Conservation (phyloP, 2,113 vertebrate species). For the Cercocebus atys region DNA sequence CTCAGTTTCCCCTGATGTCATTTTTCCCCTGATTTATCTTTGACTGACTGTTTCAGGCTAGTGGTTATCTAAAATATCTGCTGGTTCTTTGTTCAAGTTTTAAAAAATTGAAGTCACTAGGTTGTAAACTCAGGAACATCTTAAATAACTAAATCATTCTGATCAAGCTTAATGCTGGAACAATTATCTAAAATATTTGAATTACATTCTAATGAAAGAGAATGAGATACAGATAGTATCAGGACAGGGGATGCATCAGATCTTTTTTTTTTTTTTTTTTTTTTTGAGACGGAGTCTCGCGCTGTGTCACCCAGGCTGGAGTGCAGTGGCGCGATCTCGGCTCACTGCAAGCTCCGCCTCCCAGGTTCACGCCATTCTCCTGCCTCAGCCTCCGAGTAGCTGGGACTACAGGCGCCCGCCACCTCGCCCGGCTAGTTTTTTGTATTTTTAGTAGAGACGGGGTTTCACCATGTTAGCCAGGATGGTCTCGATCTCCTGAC, state of each 20-base stretch:
- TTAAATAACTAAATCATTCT: not conserved
- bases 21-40: not conserved
- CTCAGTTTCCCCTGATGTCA: not conserved
- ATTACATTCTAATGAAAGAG: not conserved
- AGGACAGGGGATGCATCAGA: fast-evolving
- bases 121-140: not conserved
- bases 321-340: too few species aligned
- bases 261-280: too few species aligned
- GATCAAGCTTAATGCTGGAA: not conserved
- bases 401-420: too few species aligned
- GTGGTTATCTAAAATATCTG: not conserved
- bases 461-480: too few species aligned
- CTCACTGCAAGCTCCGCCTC: too few species aligned
- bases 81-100: not conserved
- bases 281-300: too few species aligned
- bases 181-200: not conserved
- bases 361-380: too few species aligned
- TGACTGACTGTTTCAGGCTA: not conserved
- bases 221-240: fast-evolving
- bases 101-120: not conserved
- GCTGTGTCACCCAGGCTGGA: too few species aligned
- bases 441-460: too few species aligned
- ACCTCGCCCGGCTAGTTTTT: too few species aligned
- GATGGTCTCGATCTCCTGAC: too few species aligned
- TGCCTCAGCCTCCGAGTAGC: too few species aligned